Evolutionary conservation across 64 coral and sea anemone species (phyloP).

Genomic region (Astreopora myriophthalma): DNA sequence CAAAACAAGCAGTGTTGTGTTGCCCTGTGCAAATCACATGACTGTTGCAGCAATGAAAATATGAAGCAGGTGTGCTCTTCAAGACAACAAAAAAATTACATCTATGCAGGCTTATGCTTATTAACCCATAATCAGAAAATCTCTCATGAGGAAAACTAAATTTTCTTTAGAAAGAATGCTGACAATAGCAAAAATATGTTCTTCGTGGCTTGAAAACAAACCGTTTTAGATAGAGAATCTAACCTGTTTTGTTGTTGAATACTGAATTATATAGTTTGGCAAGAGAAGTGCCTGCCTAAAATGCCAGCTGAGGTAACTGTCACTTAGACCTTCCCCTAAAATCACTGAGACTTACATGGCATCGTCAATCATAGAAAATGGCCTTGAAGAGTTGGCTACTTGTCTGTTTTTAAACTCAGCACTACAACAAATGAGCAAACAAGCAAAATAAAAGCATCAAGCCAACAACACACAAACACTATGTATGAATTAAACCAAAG

Average conservation of each 20-base stretch:
- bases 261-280: too few relatives aligned
- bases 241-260: too few relatives aligned
- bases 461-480: conserved; percentile 28
- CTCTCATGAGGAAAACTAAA: too few relatives aligned
- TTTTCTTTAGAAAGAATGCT: too few relatives aligned
- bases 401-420: conserved; percentile 44
- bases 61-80: not conserved
- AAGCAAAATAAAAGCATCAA: conserved; percentile 48
- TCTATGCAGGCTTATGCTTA: too few relatives aligned
- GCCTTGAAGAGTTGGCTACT: conserved; percentile 21
- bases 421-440: conserved; percentile 50
- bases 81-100: not conserved
- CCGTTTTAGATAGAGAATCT: too few relatives aligned
- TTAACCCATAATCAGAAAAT: not conserved
- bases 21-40: not conserved
- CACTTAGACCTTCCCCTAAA: not conserved
- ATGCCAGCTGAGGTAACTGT: not conserved
- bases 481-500: not conserved
- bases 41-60: not conserved
- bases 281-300: not conserved
- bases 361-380: conserved; percentile 47
- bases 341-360: conserved; percentile 23
- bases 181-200: too few relatives aligned
- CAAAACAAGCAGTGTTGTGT: not conserved
- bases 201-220: too few relatives aligned